These are phyloP conservation scores for Nymphalis c-album DNA, from an alignment of 2,888 invertebrate genomes.

Conservation along the genomic window DNA sequence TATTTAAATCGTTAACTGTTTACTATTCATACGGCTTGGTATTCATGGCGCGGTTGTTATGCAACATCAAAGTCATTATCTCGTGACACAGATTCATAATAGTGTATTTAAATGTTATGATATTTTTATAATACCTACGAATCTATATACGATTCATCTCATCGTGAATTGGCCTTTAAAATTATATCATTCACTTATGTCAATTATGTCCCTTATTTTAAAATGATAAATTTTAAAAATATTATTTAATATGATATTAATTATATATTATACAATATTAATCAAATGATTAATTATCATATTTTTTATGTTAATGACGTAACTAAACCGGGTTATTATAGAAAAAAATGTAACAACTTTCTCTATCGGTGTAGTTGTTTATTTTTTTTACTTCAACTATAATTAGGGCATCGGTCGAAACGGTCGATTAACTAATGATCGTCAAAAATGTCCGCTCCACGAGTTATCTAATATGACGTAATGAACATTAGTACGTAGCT, in stretches of 20 bases:
- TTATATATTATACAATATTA: background rate
- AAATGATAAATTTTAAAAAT: background rate
- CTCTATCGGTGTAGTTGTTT: background rate
- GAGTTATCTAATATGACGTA: constrained; percentile 8
- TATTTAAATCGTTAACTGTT: constrained; percentile 21
- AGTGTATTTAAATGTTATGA: constrained; percentile 24
- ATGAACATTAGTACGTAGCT: constrained; percentile 14
- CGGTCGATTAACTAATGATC: constrained; percentile 4
- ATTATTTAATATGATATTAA: too few species aligned
- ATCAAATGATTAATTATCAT: background rate
- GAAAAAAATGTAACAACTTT: background rate
- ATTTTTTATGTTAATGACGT: background rate
- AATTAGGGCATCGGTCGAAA: constrained; percentile 9
- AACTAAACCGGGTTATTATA: background rate
- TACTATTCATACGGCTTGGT: constrained; percentile 26
- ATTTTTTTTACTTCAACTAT: background rate
- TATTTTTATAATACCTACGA: constrained; percentile 10
- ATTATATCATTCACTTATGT: background rate
- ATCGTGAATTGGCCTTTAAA: background rate
- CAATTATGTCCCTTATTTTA: background rate
- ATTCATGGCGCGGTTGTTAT: constrained; percentile 37
- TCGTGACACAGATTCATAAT: constrained; percentile 40
- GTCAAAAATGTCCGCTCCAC: background rate
- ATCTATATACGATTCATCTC: background rate
- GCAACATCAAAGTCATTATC: constrained; percentile 40